Evolutionary conservation across 1,140 invertebrate species (phyloP).

Genomic region (Drosophila eugracilis): DNA sequence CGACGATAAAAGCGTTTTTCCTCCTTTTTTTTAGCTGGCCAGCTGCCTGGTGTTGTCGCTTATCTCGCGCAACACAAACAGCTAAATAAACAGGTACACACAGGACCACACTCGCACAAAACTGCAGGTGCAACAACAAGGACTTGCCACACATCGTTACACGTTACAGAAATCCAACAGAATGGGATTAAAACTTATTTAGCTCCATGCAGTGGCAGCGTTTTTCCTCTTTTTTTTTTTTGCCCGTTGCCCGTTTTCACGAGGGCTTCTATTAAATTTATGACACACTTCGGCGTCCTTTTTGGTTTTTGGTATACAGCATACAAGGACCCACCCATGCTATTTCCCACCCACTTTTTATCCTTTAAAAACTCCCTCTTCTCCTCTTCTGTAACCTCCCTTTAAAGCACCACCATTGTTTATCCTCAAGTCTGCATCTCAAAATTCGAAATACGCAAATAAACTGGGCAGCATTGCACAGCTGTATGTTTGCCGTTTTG

Average conservation of each 20-base stretch:
- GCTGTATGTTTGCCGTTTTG: conserved; percentile 74
- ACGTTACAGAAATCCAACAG: conserved; percentile 64
- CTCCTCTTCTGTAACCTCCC: no score
- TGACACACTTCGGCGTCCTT: conserved; percentile 39
- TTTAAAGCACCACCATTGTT: conserved; percentile 4
- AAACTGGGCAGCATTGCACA: conserved; percentile 56
- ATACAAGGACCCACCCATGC: not conserved
- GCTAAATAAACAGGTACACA: conserved; percentile 52
- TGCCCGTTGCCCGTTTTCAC: conserved; percentile 9
- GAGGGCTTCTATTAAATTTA: conserved; percentile 64
- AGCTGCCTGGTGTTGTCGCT: conserved; percentile 46
- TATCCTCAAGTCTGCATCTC: conserved; percentile 37
- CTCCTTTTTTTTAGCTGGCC: conserved; percentile 31
- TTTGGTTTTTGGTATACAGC: conserved; percentile 1
- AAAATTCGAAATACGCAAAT: conserved; percentile 73
- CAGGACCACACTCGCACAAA: conserved; percentile 11
- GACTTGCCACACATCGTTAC: conserved; percentile 40
- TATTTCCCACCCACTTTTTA: not conserved
- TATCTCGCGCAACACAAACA: conserved; percentile 46
- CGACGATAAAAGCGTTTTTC: conserved; percentile 18
- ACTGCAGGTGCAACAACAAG: conserved; percentile 40
- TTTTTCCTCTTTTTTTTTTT: conserved; percentile 35
- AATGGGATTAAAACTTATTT: conserved; percentile 80
- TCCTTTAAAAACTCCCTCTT: not conserved
- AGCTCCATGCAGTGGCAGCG: conserved; percentile 41